A percentile compares a stretch with the other conserved stretches of the same genome.
These are phyloP conservation scores for Ranitomeya variabilis DNA, from an alignment of 2,113 vertebrate genomes.

Conservation along the genomic window DNA sequence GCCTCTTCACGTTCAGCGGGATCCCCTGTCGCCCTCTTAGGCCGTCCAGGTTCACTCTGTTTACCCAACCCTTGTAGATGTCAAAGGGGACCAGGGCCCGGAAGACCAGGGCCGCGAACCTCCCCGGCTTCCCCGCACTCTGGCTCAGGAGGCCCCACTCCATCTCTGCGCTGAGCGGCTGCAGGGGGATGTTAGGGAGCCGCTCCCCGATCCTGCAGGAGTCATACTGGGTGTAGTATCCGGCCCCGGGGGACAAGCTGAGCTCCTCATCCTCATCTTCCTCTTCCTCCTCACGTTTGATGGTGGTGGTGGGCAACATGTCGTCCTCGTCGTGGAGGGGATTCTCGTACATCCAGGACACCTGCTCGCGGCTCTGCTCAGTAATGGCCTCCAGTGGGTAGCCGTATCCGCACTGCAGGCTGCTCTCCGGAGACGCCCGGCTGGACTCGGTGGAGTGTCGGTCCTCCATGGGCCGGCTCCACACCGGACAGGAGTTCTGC, in stretches of 20 bases:
- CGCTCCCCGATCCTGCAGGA: slow-evolving; percentile 17
- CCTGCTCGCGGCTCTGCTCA: not conserved
- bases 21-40: slow-evolving; percentile 42
- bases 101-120: slow-evolving; percentile 47
- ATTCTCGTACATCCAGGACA: slow-evolving; percentile 22
- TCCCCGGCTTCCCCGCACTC: slow-evolving; percentile 32
- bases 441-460: not conserved
- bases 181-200: slow-evolving; percentile 36
- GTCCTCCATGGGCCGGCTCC: not conserved
- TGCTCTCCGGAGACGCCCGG: slow-evolving; percentile 46
- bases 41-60: slow-evolving; percentile 48
- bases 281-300: slow-evolving; percentile 34
- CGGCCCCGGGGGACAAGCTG: not conserved
- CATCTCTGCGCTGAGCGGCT: slow-evolving; percentile 18
- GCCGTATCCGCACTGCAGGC: not conserved
- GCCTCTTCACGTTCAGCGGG: slow-evolving; percentile 46
- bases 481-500: not conserved
- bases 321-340: slow-evolving; percentile 7
- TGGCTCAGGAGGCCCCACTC: slow-evolving; percentile 38
- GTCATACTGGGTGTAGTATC: not conserved
- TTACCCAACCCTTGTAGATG: slow-evolving; percentile 51
- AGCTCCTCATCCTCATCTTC: not conserved
- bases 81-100: slow-evolving; percentile 49
- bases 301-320: slow-evolving; percentile 17
- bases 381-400: slow-evolving; percentile 6